Evolutionary conservation across 2,113 vertebrate species (phyloP).

Genomic region (Silurus meridionalis): DNA sequence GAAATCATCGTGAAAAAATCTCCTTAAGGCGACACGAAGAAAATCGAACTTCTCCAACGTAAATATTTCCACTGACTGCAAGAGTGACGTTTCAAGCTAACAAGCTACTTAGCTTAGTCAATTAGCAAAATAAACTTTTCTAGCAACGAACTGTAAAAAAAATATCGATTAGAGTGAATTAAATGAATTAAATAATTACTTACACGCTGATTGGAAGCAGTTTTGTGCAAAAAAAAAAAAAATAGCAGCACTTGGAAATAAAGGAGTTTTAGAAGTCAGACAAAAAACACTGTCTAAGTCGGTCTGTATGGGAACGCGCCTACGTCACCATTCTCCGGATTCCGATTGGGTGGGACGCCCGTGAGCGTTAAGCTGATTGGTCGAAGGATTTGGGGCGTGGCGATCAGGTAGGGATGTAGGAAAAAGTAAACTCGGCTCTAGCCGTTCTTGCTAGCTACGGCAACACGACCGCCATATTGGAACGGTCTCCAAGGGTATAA

Average conservation of each 20-base stretch:
- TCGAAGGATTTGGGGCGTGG: not conserved
- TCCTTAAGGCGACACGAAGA: not conserved
- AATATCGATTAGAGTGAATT: not conserved
- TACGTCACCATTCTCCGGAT: not conserved
- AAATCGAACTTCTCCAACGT: not conserved
- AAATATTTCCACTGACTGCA: not conserved
- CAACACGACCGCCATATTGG: not conserved
- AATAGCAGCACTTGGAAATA: not conserved
- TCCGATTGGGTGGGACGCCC: slow-evolving; percentile 23
- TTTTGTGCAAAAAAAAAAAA: slow-evolving; percentile 5
- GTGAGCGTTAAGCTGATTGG: slow-evolving; percentile 21
- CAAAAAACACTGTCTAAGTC: slow-evolving; percentile 12
- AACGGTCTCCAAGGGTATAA: not conserved
- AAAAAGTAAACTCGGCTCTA: not conserved
- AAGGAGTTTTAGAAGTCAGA: slow-evolving; percentile 33
- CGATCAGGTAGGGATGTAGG: not conserved
- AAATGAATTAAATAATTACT: slow-evolving; percentile 13
- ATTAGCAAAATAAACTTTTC: not conserved
- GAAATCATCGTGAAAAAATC: not conserved
- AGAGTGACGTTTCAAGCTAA: slow-evolving; percentile 27
- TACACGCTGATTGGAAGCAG: not conserved
- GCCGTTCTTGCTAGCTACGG: not conserved
- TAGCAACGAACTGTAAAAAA: not conserved
- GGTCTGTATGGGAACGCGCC: slow-evolving; percentile 17
- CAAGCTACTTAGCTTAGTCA: not conserved